phyloP scores from a whole-genome alignment of 2,797 vertebrate genomes.

The Tangara arthus region DNA sequence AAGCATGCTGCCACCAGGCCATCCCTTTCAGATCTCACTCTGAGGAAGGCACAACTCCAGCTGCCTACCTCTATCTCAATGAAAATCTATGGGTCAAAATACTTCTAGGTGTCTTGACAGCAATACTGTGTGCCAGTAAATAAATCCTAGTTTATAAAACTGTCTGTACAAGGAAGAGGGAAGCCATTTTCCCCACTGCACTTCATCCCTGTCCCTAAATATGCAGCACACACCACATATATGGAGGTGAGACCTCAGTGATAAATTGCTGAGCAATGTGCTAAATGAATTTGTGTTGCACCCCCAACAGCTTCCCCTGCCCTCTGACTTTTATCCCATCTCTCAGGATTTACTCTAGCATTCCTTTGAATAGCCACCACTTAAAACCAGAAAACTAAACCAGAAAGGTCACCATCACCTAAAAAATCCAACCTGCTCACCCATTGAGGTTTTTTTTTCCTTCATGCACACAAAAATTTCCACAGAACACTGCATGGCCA shows the following conservation, averaged over 20 bases:
- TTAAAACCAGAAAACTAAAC: not conserved
- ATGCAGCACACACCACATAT: not conserved
- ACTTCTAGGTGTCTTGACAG: not conserved
- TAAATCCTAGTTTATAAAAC: not conserved
- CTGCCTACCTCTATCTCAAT: not conserved
- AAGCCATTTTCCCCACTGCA: not conserved
- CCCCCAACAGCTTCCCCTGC: not conserved
- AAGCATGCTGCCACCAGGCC: not conserved
- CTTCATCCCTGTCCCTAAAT: not conserved
- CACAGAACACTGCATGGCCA: not conserved
- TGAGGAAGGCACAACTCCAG: not conserved
- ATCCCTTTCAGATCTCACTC: not conserved
- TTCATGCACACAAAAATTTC: not conserved
- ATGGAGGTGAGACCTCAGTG: not conserved
- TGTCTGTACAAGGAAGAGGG: accelerated
- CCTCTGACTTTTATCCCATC: constrained; percentile 18
- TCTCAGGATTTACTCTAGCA: constrained; percentile 22
- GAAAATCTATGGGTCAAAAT: not conserved
- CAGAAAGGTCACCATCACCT: not conserved
- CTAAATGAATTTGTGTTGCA: constrained; percentile 9
- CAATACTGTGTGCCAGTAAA: not conserved
- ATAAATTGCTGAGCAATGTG: constrained; percentile 15
- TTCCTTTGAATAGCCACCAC: not conserved
- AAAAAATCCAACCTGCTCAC: not conserved
- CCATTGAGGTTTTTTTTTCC: not conserved